Evolutionary conservation across 2,888 invertebrate species (phyloP).

Genomic region (Colostygia pectinataria): DNA sequence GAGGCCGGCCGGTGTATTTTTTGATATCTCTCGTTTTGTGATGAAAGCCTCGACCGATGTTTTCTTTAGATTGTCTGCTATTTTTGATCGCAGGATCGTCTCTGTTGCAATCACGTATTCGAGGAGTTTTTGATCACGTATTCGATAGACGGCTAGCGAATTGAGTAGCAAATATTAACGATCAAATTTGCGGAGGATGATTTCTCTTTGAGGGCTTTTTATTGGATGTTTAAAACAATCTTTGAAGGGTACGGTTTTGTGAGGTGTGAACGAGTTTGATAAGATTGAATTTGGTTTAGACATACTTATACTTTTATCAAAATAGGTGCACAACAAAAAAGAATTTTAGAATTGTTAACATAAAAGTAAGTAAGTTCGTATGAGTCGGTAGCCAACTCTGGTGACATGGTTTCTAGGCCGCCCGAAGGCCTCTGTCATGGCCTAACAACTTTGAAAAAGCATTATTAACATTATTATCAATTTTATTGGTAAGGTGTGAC

Average conservation of each 20-base stretch:
- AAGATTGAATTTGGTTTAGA: neutral
- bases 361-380: too few species aligned
- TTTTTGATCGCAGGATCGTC: conserved; percentile 38
- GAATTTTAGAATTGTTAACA: too few species aligned
- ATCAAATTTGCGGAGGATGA: conserved; percentile 22
- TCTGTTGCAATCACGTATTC: conserved; percentile 34
- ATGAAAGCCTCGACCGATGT: conserved; percentile 63
- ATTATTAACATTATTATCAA: too few species aligned
- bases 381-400: too few species aligned
- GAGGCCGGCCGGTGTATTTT: conserved; percentile 74
- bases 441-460: too few species aligned
- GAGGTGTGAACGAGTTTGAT: conserved; percentile 1
- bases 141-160: conserved; percentile 24
- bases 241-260: conserved; percentile 12
- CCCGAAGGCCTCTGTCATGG: too few species aligned
- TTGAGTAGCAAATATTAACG: conserved; percentile 24
- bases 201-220: conserved; percentile 10
- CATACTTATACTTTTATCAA: too few species aligned
- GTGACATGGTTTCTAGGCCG: too few species aligned
- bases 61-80: conserved; percentile 45
- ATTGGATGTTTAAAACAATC: conserved; percentile 22
- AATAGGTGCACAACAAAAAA: too few species aligned
- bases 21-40: conserved; percentile 77
- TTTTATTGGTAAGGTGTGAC: too few species aligned
- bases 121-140: conserved; percentile 37